These are phyloP conservation scores for Puma concolor DNA, from an alignment of 2,113 vertebrate species.

Conservation along the genomic window DNA sequence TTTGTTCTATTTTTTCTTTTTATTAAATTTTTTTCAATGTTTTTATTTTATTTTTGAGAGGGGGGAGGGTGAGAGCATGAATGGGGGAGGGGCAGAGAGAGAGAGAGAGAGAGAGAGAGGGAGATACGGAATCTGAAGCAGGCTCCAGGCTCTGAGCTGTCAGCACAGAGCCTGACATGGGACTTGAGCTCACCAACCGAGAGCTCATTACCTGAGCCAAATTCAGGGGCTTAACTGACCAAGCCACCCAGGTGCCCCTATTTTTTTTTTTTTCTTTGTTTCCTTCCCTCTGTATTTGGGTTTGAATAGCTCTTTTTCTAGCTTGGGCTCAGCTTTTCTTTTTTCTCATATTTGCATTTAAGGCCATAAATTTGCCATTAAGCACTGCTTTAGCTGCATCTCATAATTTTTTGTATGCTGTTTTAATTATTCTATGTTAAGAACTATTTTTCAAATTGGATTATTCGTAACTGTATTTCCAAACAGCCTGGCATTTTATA, in stretches of 20 bases:
- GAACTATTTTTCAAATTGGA: background rate
- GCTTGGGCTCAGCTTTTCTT: background rate
- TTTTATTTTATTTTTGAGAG: too few relatives aligned
- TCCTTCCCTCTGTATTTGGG: background rate
- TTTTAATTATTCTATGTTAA: conserved; percentile 18
- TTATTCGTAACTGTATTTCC: background rate
- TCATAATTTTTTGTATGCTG: background rate
- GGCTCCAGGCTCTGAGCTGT: too few relatives aligned
- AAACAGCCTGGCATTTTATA: background rate
- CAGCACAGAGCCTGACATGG: too few relatives aligned
- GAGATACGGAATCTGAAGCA: too few relatives aligned
- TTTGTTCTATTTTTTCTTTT: background rate
- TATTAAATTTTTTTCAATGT: too few relatives aligned
- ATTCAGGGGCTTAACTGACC: too few relatives aligned
- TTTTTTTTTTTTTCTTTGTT: background rate
- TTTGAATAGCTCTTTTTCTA: background rate
- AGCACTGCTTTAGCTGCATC: background rate
- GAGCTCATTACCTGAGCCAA: too few relatives aligned
- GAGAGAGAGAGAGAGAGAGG: too few relatives aligned
- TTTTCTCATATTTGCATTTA: background rate
- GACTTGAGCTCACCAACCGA: too few relatives aligned
- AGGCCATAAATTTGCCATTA: background rate
- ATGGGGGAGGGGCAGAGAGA: too few relatives aligned
- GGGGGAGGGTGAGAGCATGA: too few relatives aligned
- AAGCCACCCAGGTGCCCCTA: too few relatives aligned